phyloP scores from a whole-genome alignment of 2,888 invertebrate genomes.

The Ophion ellenae region DNA sequence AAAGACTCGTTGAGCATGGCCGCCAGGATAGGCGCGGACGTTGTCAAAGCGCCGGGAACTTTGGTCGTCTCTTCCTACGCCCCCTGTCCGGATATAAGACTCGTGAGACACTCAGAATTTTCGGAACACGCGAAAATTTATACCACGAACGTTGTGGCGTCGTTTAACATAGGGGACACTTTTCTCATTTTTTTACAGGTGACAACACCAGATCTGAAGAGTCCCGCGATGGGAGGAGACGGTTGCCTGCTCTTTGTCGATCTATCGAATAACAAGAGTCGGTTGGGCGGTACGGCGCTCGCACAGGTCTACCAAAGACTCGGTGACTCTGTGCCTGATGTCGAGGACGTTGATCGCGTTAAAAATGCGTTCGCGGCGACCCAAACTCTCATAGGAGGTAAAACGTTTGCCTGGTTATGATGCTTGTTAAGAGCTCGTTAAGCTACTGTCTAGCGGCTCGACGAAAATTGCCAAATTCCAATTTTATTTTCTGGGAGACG shows the following conservation, averaged over 20 bases:
- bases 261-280: conserved; percentile 89
- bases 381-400: conserved; percentile 92
- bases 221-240: conserved; percentile 86
- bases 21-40: conserved; percentile 90
- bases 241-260: conserved; percentile 92
- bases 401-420: neutral
- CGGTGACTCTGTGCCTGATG: conserved; percentile 92
- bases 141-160: neutral
- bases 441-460: too few species aligned
- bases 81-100: conserved; percentile 95
- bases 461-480: too few species aligned
- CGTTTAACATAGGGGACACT: neutral
- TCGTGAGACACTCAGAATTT: conserved; percentile 79
- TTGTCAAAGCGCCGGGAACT: conserved; percentile 93
- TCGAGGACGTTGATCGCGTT: conserved; percentile 89
- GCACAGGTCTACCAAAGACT: conserved; percentile 96
- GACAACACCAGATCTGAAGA: conserved; percentile 96
- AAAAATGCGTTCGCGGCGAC: conserved; percentile 92
- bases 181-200: conserved; percentile 79
- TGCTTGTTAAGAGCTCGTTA: neutral
- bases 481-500: too few species aligned
- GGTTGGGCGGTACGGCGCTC: conserved; percentile 96
- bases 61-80: conserved; percentile 98
- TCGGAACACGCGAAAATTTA: neutral
- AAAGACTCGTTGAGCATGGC: conserved; percentile 99